phyloP scores from a whole-genome alignment of 2,113 vertebrate species.

The Oncorhynchus kisutch region DNA sequence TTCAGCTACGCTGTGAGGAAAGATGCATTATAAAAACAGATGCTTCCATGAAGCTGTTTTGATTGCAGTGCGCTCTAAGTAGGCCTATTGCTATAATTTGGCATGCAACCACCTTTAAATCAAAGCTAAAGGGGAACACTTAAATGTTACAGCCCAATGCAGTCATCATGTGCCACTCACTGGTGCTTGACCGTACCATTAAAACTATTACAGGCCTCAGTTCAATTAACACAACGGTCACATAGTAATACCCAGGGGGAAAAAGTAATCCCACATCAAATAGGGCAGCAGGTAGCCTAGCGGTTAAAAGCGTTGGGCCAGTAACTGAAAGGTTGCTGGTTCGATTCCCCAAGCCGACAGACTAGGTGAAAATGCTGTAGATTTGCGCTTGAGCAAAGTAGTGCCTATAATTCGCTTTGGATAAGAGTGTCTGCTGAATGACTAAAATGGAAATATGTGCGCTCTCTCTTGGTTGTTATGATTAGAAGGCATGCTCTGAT shows the following conservation, averaged over 20 bases:
- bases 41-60: not conserved
- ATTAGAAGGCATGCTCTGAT: no score
- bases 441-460: not conserved
- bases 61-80: not conserved
- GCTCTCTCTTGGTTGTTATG: not conserved
- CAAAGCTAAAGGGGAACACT: constrained; percentile 8
- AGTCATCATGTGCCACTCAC: constrained; percentile 20
- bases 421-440: no score
- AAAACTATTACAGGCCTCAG: constrained; percentile 4
- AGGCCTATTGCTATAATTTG: not conserved
- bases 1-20: not conserved
- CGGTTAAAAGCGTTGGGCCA: no score
- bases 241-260: constrained; percentile 7
- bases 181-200: not conserved
- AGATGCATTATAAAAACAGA: not conserved
- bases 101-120: constrained; percentile 1
- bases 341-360: no score
- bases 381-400: no score
- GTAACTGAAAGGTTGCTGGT: no score
- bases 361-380: no score
- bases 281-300: no score
- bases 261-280: constrained; percentile 2
- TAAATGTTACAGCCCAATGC: not conserved
- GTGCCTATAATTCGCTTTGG: no score
- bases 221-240: constrained; percentile 3